These are phyloP conservation scores for Catotricha subobsoleta DNA, from an alignment of 2,888 invertebrate species.

Conservation along the genomic window DNA sequence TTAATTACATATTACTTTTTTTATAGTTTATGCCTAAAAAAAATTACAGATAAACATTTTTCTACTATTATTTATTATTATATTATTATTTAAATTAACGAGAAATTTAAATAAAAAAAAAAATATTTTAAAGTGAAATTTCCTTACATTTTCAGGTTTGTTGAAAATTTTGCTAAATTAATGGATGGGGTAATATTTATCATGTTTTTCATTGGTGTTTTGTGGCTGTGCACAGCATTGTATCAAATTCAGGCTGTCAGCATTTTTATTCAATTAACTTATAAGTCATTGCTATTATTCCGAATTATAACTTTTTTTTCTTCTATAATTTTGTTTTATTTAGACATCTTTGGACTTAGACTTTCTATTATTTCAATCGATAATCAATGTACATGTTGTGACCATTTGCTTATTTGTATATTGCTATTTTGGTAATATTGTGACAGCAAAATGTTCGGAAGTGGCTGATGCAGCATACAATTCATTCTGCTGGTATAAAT, in stretches of 20 bases:
- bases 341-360: not conserved
- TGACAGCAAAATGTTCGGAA: not conserved
- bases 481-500: not conserved
- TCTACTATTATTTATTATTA: no score
- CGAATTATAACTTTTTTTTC: not conserved
- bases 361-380: not conserved
- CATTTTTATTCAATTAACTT: not conserved
- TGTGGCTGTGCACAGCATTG: not conserved
- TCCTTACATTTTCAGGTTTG: not conserved
- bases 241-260: not conserved
- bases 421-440: not conserved
- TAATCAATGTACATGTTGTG: not conserved
- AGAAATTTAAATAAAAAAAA: no score
- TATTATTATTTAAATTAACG: no score
- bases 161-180: not conserved
- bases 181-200: not conserved
- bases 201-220: not conserved
- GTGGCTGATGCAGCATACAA: not conserved
- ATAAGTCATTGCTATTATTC: no score
- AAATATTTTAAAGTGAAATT: no score
- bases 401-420: not conserved
- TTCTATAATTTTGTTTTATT: not conserved
- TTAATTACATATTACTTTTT: no score
- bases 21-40: no score
- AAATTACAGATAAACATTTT: no score